Percentiles rank a stretch among this genome's conserved stretches.
Conservation (phyloP, 2,113 vertebrate species). For the Oreochromis tanganicae region DNA sequence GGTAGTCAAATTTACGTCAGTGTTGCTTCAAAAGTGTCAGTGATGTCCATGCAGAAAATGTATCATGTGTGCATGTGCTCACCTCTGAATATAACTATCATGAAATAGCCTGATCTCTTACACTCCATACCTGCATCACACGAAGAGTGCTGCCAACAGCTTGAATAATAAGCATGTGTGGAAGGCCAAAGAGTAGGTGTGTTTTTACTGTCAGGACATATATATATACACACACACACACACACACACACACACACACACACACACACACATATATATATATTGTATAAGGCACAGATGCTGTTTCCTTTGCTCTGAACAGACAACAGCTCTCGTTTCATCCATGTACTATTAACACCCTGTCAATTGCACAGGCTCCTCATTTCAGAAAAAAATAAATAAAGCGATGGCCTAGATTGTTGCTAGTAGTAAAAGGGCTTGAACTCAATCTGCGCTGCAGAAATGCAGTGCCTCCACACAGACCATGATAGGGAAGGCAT, state of each 20-base stretch:
- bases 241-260: no score
- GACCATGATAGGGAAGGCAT: slow-evolving; percentile 5
- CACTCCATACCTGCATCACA: background rate
- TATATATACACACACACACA: background rate
- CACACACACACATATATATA: no score
- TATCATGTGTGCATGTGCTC: background rate
- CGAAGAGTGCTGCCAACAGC: background rate
- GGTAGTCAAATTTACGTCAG: background rate
- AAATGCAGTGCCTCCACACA: slow-evolving; percentile 1
- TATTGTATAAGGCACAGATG: background rate
- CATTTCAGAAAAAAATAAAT: slow-evolving; percentile 36
- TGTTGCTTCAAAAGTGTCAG: background rate
- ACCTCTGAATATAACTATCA: background rate
- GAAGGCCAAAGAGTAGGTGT: background rate
- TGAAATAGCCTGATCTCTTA: background rate
- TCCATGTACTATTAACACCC: slow-evolving; percentile 33
- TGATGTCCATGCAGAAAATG: background rate
- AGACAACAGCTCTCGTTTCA: slow-evolving; percentile 24
- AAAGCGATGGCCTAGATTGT: slow-evolving; percentile 15
- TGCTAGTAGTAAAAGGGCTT: slow-evolving; percentile 42
- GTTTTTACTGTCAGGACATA: background rate
- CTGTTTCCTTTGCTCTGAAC: background rate
- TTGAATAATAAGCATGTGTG: background rate
- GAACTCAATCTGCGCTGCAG: slow-evolving; percentile 57
- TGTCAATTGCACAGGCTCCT: slow-evolving; percentile 38